Conservation (phyloP, 2,888 invertebrate species). For the Zootermopsis nevadensis region DNA sequence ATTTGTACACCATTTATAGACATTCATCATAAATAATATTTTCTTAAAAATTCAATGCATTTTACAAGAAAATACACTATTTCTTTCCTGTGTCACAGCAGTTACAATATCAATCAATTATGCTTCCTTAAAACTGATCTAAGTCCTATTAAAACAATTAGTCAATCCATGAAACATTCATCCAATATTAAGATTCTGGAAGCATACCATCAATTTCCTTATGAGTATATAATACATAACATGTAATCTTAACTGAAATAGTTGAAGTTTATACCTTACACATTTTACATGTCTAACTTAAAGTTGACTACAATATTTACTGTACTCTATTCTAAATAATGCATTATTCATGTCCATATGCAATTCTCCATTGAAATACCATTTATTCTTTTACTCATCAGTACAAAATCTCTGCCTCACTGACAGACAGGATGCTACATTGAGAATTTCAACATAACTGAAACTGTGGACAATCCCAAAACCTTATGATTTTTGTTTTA, state of each 20-base stretch:
- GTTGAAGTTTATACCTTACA: too few species aligned
- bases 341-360: background rate
- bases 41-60: background rate
- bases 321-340: background rate
- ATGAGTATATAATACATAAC: background rate
- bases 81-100: background rate
- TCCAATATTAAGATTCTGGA: background rate
- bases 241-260: background rate
- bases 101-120: background rate
- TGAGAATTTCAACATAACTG: background rate
- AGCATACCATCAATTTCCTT: background rate
- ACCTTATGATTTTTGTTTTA: background rate
- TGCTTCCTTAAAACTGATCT: background rate
- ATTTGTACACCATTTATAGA: background rate
- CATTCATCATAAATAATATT: background rate
- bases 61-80: conserved; percentile 1
- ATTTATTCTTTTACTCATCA: background rate
- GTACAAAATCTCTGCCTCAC: background rate
- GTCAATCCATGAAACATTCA: background rate
- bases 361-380: background rate
- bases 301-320: background rate
- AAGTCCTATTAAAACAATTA: background rate
- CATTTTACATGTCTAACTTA: background rate
- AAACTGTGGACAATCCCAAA: background rate
- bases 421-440: background rate